Conservation (phyloP, 2,888 invertebrate genomes). For the Epirrhoe alternata region DNA sequence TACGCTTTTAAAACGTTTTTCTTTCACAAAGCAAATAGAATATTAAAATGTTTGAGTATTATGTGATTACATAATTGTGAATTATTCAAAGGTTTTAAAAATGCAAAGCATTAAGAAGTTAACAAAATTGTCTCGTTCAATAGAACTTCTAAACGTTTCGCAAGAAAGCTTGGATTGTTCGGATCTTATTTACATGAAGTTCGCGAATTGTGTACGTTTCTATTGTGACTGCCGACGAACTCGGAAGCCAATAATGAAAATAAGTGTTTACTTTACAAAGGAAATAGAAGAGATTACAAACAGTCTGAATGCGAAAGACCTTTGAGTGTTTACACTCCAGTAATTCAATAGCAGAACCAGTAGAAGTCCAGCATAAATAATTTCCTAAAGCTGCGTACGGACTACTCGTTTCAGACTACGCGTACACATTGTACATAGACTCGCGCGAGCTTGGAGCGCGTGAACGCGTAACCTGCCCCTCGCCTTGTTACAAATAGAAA, state of each 20-base stretch:
- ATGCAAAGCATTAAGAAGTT: conserved; percentile 43
- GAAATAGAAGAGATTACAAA: not conserved
- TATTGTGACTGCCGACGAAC: conserved; percentile 9
- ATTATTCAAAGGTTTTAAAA: conserved; percentile 37
- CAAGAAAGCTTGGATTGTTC: conserved; percentile 10
- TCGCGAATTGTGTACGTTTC: not conserved
- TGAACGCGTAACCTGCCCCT: too few species aligned
- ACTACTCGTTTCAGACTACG: too few species aligned
- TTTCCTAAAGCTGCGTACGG: too few species aligned
- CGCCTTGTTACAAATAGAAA: too few species aligned
- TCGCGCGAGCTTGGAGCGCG: too few species aligned
- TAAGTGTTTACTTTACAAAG: not conserved
- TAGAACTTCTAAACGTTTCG: conserved; percentile 33
- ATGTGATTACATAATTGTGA: conserved; percentile 28
- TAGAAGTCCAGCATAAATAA: too few species aligned
- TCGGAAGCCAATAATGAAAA: conserved; percentile 6
- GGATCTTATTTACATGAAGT: conserved; percentile 24
- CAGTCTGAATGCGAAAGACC: not conserved
- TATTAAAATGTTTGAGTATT: conserved; percentile 28
- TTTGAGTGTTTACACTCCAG: not conserved
- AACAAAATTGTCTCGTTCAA: conserved; percentile 42
- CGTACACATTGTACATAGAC: too few species aligned
- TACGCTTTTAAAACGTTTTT: not conserved
- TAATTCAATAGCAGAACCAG: too few species aligned
- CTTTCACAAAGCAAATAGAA: conserved; percentile 25